Base-by-base conservation (phyloP, 1,140 invertebrate genomes). In the Medauroidea extradentata region DNA sequence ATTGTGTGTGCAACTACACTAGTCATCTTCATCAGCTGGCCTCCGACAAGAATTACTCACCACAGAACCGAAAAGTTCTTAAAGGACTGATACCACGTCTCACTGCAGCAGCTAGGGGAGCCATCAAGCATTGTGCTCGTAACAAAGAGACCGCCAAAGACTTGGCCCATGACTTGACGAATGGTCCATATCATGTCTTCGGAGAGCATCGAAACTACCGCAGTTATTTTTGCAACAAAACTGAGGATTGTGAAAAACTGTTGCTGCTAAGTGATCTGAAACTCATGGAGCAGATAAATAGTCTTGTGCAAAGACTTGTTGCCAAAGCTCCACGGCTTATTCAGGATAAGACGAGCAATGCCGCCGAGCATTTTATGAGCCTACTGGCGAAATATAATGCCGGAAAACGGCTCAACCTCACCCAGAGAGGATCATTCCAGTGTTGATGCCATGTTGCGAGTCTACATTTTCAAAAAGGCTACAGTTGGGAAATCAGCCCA, bases 171-270 rank as follows among this genome's bases (percentile, higher is more conserved):
- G 13, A 50, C 18, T 16, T 42, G 1, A 16, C 23, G 14, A 18
- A 23, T 14, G 34, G 51, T 27, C 51, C 57, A 34, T 42, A 59
- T 11, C 29, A 34, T 44, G 49, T 56, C 14, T 59, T 59, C 19
- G 57, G 57, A 18, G 29, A 34, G 2, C 57, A 59, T n/a, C 11
- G 39, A 11, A n/a, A n/a, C 11, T 41, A n/a, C n/a, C n/a, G n/a
- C n/a, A n/a, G n/a, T n/a, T n/a, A n/a, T n/a, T n/a, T n/a, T n/a
- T n/a, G n/a, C n/a, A n/a, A n/a, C n/a, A n/a, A 34, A 34, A 11
- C 29, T 34, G 29, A 34, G 4, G 29, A 34, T 7, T 34, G 29
- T 34, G 29, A 7, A 4, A 34, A 34, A 11, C 29, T 7, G 11
- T 7, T 34, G 11, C 4, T 34, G 11, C 29, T 34, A 11, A 34